Base-by-base conservation (phyloP, 2,113 vertebrate genomes). In the Dicaeum eximium region DNA sequence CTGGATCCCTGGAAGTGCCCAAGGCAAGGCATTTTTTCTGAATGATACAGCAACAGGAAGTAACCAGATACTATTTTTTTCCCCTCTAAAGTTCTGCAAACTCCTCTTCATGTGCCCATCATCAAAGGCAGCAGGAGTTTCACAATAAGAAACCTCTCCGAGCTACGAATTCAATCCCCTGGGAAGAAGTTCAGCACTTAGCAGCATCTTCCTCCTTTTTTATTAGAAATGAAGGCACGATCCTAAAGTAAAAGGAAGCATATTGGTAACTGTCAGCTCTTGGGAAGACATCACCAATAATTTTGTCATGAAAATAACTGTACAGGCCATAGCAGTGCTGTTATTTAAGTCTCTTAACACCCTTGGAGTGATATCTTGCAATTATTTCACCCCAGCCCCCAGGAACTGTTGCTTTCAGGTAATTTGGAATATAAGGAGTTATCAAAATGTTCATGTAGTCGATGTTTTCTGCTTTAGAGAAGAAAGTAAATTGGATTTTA, bases 1-100 rank as follows among this genome's bases (percentile, higher is more conserved):
- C 30, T 66, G 1, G 1, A 66, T 48, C 70, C 8, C 70, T 74
- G 51, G 10, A 0, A 57, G 24, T 66, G 30, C 0, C 42, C 42
- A 42, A 35, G 20, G 4, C 16, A 30, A 31, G 20, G 30, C 0
- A 1, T 13, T 58, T 62, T 62, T 83, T 40, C 37, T 38, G 24
- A 75, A n/a, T 4, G 17, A 44, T 21, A 8, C 14, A 48, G 22
- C 35, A 71, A 45, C 6, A 69, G 30, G 33, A 51, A 56, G 35
- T 10, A 91, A 11, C 9, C 13, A 38, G n/a, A 31, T 19, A 37
- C 0, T 35, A 42, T 27, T 54, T 51, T 40, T 47, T 77, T 23
- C 2, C 35, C 11, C 27, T 30, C 23, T 44, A 1, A 33, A 44
- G 21, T 31, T 35, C 64, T n/a, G 5, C 15, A 18, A 77, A 27